Base-by-base conservation (phyloP, 2,888 invertebrate genomes). In the Altica lythri region DNA sequence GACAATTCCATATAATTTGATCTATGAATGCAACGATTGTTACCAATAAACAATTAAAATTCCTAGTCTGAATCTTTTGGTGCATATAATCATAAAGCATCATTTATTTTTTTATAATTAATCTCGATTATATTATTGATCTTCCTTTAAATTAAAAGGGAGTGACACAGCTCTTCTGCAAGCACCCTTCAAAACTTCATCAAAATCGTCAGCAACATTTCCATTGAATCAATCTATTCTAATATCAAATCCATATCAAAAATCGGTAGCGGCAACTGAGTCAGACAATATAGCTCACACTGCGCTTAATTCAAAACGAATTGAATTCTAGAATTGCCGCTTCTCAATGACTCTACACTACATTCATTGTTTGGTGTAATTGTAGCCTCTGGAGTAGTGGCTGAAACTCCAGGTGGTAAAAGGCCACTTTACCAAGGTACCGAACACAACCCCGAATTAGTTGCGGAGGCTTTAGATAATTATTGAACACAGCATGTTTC, bases 341-440 rank as follows among this genome's bases (percentile, higher is more conserved):
- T 71, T 67, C 68, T 69, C 70, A 72, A 72, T 73, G 73, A 72
- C 73, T 73, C 67, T 68, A 72, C 73, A 72, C 70, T 70, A 68
- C 47, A 35, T 13, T 29, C 57, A 73, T 76, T 76, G 75, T 76
- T 70, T 75, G 74, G 53, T 62, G 66, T 75, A 76, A 76, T 75
- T 75, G 75, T 73, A 68, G 75, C 75, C 74, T 72, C 74, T 76
- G 75, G 74, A 75, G 75, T 74, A 75, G 74, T 74, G 69, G 64
- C 67, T 68, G 66, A 62, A 69, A 59, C 75, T 63, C 71, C 73
- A 71, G 75, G 75, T 72, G 75, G 75, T 72, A 73, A 73, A 71
- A 72, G 70, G 73, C 71, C 71, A 71, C 70, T 72, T 58, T 55
- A 50, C 53, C n/a, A 43, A 32, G 55, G 57, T 59, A 30, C 61